phyloP scores from a whole-genome alignment of 2,888 invertebrate genomes.

The Hydriomena furcata region DNA sequence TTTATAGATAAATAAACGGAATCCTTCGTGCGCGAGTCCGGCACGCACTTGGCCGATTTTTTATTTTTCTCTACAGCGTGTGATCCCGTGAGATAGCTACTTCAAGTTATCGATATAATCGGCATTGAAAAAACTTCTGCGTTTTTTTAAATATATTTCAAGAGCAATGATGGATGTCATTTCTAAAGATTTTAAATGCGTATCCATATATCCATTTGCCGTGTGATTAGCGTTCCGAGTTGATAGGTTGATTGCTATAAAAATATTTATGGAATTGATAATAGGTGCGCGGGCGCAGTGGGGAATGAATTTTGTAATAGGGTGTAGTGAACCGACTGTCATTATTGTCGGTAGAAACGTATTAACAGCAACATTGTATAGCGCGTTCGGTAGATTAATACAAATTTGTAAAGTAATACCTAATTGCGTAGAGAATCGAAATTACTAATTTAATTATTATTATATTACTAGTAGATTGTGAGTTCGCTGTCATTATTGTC shows the following conservation, averaged over 20 bases:
- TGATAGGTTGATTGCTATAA: conserved; percentile 73
- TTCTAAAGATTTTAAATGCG: conserved; percentile 60
- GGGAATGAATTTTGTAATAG: conserved; percentile 50
- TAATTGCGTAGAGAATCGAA: no score
- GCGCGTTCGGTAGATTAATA: conserved; percentile 1
- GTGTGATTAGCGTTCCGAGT: conserved; percentile 60
- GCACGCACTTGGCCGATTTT: no score
- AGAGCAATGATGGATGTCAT: conserved; percentile 60
- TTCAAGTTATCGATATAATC: conserved; percentile 19
- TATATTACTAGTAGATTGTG: no score
- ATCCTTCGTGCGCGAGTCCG: no score
- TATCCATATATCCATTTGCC: conserved; percentile 55
- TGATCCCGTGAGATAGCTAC: conserved; percentile 17
- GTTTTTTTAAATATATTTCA: conserved; percentile 33
- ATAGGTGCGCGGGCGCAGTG: conserved; percentile 35
- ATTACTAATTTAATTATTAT: no score
- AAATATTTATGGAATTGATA: conserved; percentile 70
- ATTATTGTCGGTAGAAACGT: conserved; percentile 24
- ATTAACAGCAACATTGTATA: conserved; percentile 2
- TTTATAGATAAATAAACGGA: no score
- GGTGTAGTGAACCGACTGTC: conserved; percentile 34
- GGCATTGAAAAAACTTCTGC: conserved; percentile 32
- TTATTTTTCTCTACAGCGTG: conserved; percentile 5
- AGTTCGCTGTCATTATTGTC: conserved; percentile 30
- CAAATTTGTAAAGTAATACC: no score